Conservation (phyloP, 1,140 invertebrate genomes). For the Sitobion miscanthi region DNA sequence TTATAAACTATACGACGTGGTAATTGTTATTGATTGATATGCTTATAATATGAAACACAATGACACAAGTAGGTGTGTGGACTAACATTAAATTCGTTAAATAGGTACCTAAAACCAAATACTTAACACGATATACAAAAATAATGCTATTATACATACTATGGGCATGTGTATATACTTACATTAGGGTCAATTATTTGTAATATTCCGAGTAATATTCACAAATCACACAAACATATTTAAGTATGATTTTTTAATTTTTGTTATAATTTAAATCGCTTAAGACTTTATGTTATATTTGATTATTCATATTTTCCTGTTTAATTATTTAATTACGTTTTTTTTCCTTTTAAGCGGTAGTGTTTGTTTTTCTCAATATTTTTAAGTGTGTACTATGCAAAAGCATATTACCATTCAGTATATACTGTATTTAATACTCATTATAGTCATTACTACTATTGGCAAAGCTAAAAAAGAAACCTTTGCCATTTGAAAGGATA, state of each 20-base stretch:
- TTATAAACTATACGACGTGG: too few species aligned
- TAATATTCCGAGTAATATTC: too few species aligned
- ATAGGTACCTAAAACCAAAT: background rate
- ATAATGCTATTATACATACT: too few species aligned
- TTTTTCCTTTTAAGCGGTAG: background rate
- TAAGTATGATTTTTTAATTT: background rate
- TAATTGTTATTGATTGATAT: background rate
- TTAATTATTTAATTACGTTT: background rate
- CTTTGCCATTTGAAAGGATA: background rate
- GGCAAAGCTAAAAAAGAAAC: background rate
- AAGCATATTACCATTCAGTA: background rate
- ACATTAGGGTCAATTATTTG: background rate
- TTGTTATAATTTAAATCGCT: background rate
- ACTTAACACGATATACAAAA: background rate
- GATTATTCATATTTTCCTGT: background rate
- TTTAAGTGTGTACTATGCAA: background rate
- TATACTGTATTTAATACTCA: background rate
- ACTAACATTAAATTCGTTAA: background rate
- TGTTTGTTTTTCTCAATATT: background rate
- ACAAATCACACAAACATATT: too few species aligned
- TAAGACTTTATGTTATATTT: background rate
- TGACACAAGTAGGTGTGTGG: too few species aligned
- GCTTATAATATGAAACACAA: background rate
- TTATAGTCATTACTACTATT: background rate
- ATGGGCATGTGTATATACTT: background rate